Conservation (phyloP, 2,113 vertebrate genomes). For the Nycticebus coucang region DNA sequence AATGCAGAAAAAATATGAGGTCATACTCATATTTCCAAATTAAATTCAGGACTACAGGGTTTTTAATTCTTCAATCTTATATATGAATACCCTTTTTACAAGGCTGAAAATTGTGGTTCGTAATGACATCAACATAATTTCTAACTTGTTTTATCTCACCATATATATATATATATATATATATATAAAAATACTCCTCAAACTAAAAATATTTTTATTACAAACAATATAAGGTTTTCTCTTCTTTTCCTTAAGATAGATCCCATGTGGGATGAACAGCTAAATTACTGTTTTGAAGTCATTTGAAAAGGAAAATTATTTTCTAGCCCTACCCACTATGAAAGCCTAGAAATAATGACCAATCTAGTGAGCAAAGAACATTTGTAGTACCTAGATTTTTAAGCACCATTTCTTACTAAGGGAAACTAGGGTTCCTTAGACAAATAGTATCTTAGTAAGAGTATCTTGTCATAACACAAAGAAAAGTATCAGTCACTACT, state of each 20-base stretch:
- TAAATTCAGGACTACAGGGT: background rate
- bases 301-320: background rate
- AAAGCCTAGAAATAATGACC: constrained; percentile 3
- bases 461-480: background rate
- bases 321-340: constrained; percentile 20
- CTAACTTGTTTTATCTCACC: background rate
- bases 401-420: constrained; percentile 7
- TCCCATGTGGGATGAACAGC: background rate
- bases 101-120: background rate
- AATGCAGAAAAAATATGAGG: background rate
- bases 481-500: background rate
- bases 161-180: background rate
- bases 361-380: background rate
- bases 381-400: constrained; percentile 12
- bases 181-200: background rate
- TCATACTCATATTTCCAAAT: background rate
- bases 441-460: background rate
- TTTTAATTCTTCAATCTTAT: background rate
- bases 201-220: background rate
- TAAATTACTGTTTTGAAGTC: background rate
- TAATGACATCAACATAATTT: background rate
- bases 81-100: background rate
- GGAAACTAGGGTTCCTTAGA: background rate
- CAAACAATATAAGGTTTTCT: background rate
- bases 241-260: background rate